Percentiles rank a stretch among this genome's conserved stretches.
Conservation (phyloP, 2,797 vertebrate genomes). For the Alauda arvensis region DNA sequence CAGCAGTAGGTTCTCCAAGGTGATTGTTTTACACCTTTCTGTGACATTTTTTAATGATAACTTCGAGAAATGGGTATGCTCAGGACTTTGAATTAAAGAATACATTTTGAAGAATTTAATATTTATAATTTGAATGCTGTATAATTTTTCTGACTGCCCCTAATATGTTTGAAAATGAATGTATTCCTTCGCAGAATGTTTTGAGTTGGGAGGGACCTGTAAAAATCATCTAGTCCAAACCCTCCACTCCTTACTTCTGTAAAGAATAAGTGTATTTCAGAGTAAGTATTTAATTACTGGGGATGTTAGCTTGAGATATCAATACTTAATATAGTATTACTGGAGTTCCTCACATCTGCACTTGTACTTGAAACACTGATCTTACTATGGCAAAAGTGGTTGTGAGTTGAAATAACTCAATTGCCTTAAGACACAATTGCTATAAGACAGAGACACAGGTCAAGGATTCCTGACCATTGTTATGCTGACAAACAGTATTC, state of each 20-base stretch:
- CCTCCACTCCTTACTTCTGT: neutral
- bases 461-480: neutral
- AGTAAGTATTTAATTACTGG: neutral
- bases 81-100: neutral
- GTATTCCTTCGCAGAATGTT: neutral
- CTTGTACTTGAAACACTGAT: neutral
- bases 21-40: neutral
- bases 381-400: neutral
- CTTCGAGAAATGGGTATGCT: neutral
- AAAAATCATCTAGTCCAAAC: neutral
- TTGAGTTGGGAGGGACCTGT: neutral
- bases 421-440: neutral
- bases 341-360: neutral
- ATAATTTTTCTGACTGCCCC: neutral
- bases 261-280: neutral
- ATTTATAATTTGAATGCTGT: neutral
- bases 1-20: neutral
- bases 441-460: neutral
- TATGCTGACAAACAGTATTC: neutral
- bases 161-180: neutral
- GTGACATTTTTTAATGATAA: neutral
- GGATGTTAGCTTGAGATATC: neutral
- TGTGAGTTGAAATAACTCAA: neutral
- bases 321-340: neutral
- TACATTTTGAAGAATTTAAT: neutral